phyloP scores from a whole-genome alignment of 2,888 invertebrate genomes.

The Melangyna quadrimaculata region DNA sequence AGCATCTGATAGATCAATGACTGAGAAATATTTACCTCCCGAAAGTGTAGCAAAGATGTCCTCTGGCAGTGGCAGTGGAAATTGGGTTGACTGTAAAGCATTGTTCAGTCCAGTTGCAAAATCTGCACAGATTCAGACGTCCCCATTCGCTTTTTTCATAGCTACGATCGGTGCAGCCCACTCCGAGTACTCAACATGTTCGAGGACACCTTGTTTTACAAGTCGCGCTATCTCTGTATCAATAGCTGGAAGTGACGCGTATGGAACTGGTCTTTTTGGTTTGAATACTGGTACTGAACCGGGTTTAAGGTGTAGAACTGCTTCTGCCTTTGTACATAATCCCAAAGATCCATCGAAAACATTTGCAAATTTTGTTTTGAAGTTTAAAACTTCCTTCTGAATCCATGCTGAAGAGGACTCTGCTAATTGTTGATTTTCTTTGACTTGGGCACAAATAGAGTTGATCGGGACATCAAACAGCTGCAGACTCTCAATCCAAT shows the following conservation, averaged over 20 bases:
- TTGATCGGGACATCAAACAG: conserved; percentile 11
- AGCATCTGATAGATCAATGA: conserved; percentile 70
- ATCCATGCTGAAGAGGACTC: background rate
- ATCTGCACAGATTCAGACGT: conserved; percentile 71
- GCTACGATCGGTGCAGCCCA: conserved; percentile 73
- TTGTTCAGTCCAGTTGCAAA: conserved; percentile 60
- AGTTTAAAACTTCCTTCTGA: background rate
- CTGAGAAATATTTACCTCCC: conserved; percentile 50
- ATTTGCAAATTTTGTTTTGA: background rate
- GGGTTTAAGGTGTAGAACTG: conserved; percentile 30
- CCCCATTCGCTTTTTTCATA: conserved; percentile 52
- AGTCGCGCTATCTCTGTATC: conserved; percentile 16
- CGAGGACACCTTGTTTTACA: conserved; percentile 21
- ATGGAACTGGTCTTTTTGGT: conserved; percentile 28
- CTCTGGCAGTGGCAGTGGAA: conserved; percentile 63
- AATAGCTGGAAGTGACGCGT: conserved; percentile 11
- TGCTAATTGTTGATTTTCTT: background rate
- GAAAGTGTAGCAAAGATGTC: conserved; percentile 66
- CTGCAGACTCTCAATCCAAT: conserved; percentile 9
- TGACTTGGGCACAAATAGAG: background rate
- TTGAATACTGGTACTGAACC: conserved; percentile 13
- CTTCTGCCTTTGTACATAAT: no score
- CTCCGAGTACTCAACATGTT: conserved; percentile 55
- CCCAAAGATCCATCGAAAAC: conserved; percentile 18
- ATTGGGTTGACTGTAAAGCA: background rate